phyloP scores from a whole-genome alignment of 1,140 invertebrate genomes.

The Drosophila tani region DNA sequence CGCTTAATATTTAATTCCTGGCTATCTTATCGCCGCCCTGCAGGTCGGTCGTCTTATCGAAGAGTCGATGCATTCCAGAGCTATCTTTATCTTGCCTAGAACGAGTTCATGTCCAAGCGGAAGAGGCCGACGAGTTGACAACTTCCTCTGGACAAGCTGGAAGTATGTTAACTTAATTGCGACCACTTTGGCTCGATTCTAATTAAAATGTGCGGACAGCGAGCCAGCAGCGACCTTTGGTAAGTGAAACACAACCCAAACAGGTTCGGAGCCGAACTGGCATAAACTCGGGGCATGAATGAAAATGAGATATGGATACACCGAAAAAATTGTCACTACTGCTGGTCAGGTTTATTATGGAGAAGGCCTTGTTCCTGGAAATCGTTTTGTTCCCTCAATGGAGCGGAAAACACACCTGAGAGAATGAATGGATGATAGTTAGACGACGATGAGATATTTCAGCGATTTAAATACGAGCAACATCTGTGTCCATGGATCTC shows the following conservation, averaged over 20 bases:
- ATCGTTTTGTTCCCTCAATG: conserved; percentile 43
- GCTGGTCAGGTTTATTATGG: conserved; percentile 38
- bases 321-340: conserved; percentile 49
- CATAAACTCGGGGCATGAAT: conserved; percentile 68
- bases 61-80: conserved; percentile 22
- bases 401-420: conserved; percentile 29
- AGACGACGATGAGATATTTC: conserved; percentile 24
- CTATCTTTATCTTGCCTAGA: conserved; percentile 15
- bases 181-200: conserved; percentile 48
- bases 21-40: conserved; percentile 37
- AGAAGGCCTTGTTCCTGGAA: conserved; percentile 43
- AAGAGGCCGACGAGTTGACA: conserved; percentile 62
- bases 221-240: conserved; percentile 19
- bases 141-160: conserved; percentile 62
- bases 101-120: conserved; percentile 25
- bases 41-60: conserved; percentile 37
- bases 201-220: conserved; percentile 56
- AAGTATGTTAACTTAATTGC: conserved; percentile 54
- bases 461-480: conserved; percentile 38
- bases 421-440: conserved; percentile 19
- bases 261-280: no score
- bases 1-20: conserved; percentile 66
- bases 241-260: conserved; percentile 32
- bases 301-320: conserved; percentile 57
- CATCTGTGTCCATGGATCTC: conserved; percentile 44